Conservation (phyloP, 2,888 invertebrate genomes). For the Alcis repandata region DNA sequence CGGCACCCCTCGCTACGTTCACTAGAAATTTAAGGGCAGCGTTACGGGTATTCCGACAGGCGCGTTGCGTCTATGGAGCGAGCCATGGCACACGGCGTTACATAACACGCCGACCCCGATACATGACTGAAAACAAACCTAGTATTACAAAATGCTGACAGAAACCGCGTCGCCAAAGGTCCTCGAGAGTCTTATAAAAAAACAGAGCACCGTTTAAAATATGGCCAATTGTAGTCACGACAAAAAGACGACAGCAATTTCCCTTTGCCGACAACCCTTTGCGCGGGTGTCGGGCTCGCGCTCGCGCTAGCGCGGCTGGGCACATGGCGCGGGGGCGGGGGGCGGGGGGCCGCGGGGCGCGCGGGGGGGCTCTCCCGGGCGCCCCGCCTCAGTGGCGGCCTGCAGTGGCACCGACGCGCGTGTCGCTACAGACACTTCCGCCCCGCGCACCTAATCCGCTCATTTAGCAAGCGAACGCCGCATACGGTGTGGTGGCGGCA, state of each 20-base stretch:
- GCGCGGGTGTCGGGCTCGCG: constrained; percentile 67
- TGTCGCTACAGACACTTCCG: constrained; percentile 84
- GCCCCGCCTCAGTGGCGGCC: constrained; percentile 86
- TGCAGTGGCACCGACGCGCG: constrained; percentile 85
- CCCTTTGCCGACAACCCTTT: constrained; percentile 83
- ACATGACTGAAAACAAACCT: constrained; percentile 54
- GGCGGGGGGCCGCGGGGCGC: constrained; percentile 54
- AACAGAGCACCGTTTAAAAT: constrained; percentile 62
- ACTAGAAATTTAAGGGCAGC: constrained; percentile 84
- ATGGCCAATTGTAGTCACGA: constrained; percentile 70
- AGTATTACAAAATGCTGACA: constrained; percentile 44
- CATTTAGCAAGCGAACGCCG: constrained; percentile 82
- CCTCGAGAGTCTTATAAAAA: constrained; percentile 52
- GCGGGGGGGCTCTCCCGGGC: constrained; percentile 78
- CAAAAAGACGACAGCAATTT: constrained; percentile 77
- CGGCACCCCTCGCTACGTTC: constrained; percentile 63
- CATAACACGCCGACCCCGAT: constrained; percentile 61
- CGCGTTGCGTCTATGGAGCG: constrained; percentile 67
- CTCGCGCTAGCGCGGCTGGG: constrained; percentile 66
- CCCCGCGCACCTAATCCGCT: constrained; percentile 81
- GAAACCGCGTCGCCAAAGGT: constrained; percentile 38
- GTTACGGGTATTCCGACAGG: constrained; percentile 73
- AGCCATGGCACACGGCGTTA: constrained; percentile 65
- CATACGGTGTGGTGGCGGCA: constrained; percentile 78
- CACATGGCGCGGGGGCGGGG: constrained; percentile 71